phyloP scores from a whole-genome alignment of 2,888 invertebrate species.

The Furcula furcula region DNA sequence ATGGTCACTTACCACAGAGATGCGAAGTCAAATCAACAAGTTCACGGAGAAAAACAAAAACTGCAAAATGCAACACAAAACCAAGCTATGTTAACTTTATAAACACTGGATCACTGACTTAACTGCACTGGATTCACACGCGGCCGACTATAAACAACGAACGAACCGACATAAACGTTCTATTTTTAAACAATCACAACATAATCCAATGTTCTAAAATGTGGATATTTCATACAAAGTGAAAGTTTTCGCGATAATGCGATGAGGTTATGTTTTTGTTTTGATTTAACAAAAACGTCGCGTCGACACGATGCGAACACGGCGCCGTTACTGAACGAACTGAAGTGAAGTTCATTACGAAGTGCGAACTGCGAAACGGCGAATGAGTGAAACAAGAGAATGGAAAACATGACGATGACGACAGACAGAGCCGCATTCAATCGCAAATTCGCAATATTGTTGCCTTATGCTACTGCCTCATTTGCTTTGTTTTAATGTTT shows the following conservation, averaged over 20 bases:
- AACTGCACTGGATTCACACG: conserved; percentile 42
- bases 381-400: conserved; percentile 9
- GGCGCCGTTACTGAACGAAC: conserved; percentile 53
- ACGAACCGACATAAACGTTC: conserved; percentile 9
- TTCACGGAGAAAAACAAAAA: conserved; percentile 58
- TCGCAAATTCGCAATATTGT: neutral
- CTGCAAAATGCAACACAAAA: conserved; percentile 47
- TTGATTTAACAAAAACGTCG: conserved; percentile 40
- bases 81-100: conserved; percentile 55
- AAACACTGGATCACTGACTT: no score
- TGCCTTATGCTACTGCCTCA: neutral
- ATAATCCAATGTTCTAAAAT: conserved; percentile 12
- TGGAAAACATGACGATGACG: neutral
- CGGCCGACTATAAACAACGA: conserved; percentile 20
- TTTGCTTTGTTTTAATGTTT: no score
- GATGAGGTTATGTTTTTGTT: conserved; percentile 68
- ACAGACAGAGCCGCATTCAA: neutral
- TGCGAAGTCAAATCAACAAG: conserved; percentile 56
- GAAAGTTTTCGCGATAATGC: conserved; percentile 57
- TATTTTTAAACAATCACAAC: conserved; percentile 3
- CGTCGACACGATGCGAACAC: conserved; percentile 47
- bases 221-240: conserved; percentile 26
- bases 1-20: conserved; percentile 47
- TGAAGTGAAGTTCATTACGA: conserved; percentile 32
- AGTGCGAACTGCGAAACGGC: conserved; percentile 36